A percentile compares a stretch with the other conserved stretches of the same genome.
These are phyloP conservation scores for Seriola rivoliana DNA, from an alignment of 2,113 vertebrate species.

Conservation along the genomic window DNA sequence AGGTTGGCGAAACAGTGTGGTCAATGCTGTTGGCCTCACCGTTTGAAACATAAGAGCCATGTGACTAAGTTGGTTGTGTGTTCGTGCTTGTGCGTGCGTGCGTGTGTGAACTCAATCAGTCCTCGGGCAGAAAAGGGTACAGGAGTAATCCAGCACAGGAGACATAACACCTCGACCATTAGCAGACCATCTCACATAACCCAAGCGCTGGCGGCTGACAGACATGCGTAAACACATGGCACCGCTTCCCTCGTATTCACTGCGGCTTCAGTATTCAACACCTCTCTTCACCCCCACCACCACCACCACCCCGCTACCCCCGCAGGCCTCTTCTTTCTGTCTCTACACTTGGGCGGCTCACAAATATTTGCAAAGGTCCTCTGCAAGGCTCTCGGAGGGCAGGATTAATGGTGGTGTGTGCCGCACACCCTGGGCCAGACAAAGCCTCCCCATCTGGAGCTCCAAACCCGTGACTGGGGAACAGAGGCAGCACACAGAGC, in stretches of 20 bases:
- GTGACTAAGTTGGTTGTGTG: conserved; percentile 51
- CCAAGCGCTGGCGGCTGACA: conserved; percentile 72
- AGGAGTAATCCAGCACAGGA: conserved; percentile 69
- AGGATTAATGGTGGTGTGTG: conserved; percentile 77
- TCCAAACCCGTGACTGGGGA: conserved; percentile 72
- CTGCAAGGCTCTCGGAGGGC: conserved; percentile 63
- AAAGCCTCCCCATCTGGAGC: conserved; percentile 81
- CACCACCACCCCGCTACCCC: not conserved
- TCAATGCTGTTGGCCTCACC: conserved; percentile 29
- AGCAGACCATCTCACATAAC: conserved; percentile 75
- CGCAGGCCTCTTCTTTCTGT: conserved; percentile 63
- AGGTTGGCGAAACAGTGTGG: conserved; percentile 37
- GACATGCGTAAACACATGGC: conserved; percentile 79
- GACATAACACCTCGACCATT: conserved; percentile 77
- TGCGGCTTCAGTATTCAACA: conserved; percentile 64
- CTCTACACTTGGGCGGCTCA: conserved; percentile 66
- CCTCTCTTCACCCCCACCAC: conserved; percentile 14
- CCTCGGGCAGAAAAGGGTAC: conserved; percentile 62
- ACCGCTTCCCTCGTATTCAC: conserved; percentile 63
- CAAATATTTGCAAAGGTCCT: conserved; percentile 80
- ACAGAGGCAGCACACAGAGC: conserved; percentile 75
- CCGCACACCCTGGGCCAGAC: conserved; percentile 66
- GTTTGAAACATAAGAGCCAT: conserved; percentile 62
- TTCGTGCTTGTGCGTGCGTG: conserved; percentile 37
- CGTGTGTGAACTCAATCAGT: conserved; percentile 66